phyloP scores from a whole-genome alignment of 30 jellyfish, hydroid and myxozoan genomes.

The Hydra vulgaris region DNA sequence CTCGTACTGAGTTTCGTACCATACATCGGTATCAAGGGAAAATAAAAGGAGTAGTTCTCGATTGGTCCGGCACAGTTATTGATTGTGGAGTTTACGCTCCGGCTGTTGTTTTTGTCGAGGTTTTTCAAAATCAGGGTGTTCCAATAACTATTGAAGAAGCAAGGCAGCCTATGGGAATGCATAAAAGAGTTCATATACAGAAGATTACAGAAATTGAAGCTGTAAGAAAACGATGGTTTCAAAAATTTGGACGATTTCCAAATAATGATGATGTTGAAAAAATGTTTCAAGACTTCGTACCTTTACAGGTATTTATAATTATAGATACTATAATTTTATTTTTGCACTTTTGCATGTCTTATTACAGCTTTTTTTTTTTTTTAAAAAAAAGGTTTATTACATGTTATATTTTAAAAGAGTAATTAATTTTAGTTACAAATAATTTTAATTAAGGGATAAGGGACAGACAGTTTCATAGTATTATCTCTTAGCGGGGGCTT shows the following conservation, averaged over 20 bases:
- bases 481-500: too few relatives aligned
- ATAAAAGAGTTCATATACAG: slow-evolving; percentile 74
- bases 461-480: too few relatives aligned
- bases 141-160: slow-evolving; percentile 96
- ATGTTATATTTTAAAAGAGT: too few relatives aligned
- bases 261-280: slow-evolving; percentile 77
- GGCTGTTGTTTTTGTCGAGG: slow-evolving; percentile 82
- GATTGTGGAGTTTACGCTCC: slow-evolving; percentile 99
- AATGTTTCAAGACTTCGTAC: slow-evolving; percentile 81
- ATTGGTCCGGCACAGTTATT: slow-evolving; percentile 96
- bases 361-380: neutral
- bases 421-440: too few relatives aligned
- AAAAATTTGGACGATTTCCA: slow-evolving; percentile 65
- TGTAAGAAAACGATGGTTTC: slow-evolving; percentile 81
- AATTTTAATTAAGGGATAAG: too few relatives aligned
- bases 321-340: neutral
- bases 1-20: slow-evolving; percentile 78
- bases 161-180: slow-evolving; percentile 95
- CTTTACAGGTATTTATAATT: slow-evolving; percentile 58
- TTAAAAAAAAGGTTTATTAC: too few relatives aligned
- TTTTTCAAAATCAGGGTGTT: slow-evolving; percentile 76
- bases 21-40: slow-evolving; percentile 76
- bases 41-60: slow-evolving; percentile 77
- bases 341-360: neutral
- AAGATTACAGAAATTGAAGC: slow-evolving; percentile 81